Evolutionary conservation across 2,888 invertebrate genomes (phyloP), one percentile per base, ranked within the genome.

Genomic region (Melieria omissa): DNA sequence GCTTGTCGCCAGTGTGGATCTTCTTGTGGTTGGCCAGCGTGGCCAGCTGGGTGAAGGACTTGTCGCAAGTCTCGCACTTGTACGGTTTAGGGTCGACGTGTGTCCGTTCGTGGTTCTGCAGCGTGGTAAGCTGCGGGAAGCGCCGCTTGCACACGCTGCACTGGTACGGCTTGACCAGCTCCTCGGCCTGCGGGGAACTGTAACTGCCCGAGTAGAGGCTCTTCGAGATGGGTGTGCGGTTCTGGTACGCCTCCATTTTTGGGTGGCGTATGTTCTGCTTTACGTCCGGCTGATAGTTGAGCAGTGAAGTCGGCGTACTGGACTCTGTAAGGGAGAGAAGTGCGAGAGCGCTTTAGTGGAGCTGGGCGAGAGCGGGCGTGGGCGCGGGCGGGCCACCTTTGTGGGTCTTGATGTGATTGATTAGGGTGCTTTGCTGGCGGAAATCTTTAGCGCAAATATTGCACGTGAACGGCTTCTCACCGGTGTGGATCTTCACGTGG

Each of bases 31-130:
- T 84, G 73, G 85, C 83, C 78, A 84, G 73, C 61, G 84, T 84
- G 70, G 84, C 84, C 77, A 81, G 77, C 76, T 84, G 84, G 78
- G 81, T 84, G 70, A 84, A 84, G 73, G 84, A 84, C 76, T 84
- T 84, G 72, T 84, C 84, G 77, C 84, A 84, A 71, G 83, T 83
- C 73, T 84, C 84, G 71, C 84, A 84, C 75, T 84, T 84, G 74
- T 84, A 84, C 73, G 84, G 84, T 75, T 84, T 84, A 66, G 84
- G 84, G 80, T 84, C 84, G 77, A 84, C 82, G 78, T 84, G 84
- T 73, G 84, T 84, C 77, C 84, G 83, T 69, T 84, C 84, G 63
- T 84, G 84, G 74, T 84, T 84, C 72, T 84, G 84, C 80, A 84
- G 79, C 77, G 84, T 84, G 74, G 83, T 84, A 70, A 84, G 72